phyloP scores from a whole-genome alignment of 2,113 vertebrate genomes.

The Prietella phreatophila region DNA sequence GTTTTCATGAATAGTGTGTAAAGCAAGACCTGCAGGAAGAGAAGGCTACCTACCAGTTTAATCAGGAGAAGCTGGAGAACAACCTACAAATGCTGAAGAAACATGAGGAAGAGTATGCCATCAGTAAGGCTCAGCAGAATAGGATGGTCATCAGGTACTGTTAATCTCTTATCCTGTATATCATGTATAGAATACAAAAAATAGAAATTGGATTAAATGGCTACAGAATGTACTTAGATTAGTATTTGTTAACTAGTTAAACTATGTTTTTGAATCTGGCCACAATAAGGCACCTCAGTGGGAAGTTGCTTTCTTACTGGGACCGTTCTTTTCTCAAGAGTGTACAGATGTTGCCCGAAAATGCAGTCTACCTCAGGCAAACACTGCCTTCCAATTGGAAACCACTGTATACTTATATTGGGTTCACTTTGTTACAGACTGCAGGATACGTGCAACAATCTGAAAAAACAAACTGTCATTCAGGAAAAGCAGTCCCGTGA shows the following conservation, averaged over 20 bases:
- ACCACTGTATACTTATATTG: background rate
- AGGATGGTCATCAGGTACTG: slow-evolving; percentile 73
- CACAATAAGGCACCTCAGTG: background rate
- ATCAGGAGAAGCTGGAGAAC: slow-evolving; percentile 80
- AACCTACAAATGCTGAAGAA: slow-evolving; percentile 78
- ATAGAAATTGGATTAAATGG: background rate
- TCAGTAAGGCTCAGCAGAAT: slow-evolving; percentile 70
- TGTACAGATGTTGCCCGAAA: background rate
- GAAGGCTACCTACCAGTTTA: slow-evolving; percentile 69
- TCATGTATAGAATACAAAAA: no score
- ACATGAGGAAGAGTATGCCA: slow-evolving; percentile 61
- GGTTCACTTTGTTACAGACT: slow-evolving; percentile 65
- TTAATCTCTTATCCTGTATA: background rate
- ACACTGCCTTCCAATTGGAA: background rate
- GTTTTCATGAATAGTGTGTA: slow-evolving; percentile 35
- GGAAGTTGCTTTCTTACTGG: background rate
- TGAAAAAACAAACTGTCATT: slow-evolving; percentile 58
- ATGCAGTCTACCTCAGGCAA: no score
- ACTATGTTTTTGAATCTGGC: background rate
- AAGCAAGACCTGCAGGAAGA: slow-evolving; percentile 74
- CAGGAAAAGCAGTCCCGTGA: slow-evolving; percentile 70
- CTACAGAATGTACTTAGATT: background rate
- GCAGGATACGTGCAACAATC: slow-evolving; percentile 65
- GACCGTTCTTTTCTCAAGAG: background rate
- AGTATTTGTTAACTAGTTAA: background rate